These are phyloP conservation scores for Saimiri boliviensis DNA, from an alignment of 2,113 vertebrate species.

Conservation along the genomic window DNA sequence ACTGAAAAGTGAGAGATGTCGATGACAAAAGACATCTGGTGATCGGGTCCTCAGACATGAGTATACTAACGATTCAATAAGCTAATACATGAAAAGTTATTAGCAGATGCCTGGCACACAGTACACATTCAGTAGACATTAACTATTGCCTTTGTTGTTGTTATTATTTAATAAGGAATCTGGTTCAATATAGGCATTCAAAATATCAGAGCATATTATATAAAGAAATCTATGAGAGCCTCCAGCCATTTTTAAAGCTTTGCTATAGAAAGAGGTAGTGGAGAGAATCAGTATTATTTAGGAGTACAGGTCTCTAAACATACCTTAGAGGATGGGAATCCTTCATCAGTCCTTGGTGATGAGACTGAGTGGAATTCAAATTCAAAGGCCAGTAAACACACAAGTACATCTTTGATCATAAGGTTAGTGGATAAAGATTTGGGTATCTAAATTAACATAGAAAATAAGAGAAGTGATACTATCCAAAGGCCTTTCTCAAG, in stretches of 20 bases:
- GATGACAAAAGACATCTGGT: neutral
- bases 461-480: neutral
- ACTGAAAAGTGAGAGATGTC: neutral
- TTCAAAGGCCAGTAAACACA: neutral
- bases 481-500: neutral
- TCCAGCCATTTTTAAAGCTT: neutral
- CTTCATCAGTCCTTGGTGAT: accelerated
- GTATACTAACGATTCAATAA: neutral
- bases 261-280: neutral
- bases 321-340: neutral
- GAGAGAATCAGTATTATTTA: neutral
- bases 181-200: neutral
- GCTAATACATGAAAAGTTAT: neutral
- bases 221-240: neutral
- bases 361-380: neutral
- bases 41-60: neutral
- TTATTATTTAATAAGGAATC: neutral
- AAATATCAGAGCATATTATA: neutral
- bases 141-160: neutral
- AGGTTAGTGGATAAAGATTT: neutral
- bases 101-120: neutral
- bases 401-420: neutral
- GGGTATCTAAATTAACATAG: neutral
- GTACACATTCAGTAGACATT: neutral
- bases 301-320: neutral